Percentiles rank a stretch among this genome's conserved stretches.
phyloP scores from a whole-genome alignment of 2,113 vertebrate species.

The Scatophagus argus region DNA sequence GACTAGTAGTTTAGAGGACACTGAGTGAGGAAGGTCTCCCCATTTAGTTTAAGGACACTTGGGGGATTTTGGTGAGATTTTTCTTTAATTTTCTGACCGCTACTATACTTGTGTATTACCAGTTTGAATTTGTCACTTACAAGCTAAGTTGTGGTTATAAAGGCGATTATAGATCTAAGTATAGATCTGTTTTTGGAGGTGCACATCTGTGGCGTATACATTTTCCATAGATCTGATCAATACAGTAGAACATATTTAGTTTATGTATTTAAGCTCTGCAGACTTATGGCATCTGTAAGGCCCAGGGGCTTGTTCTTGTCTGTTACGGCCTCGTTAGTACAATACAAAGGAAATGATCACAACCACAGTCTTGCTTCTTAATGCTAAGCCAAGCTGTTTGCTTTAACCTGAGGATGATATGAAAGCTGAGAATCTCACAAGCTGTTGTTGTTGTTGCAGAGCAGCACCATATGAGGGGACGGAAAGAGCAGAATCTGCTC shows the following conservation, averaged over 20 bases:
- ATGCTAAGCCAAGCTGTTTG: conserved; percentile 48
- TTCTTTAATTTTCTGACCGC: too few relatives aligned
- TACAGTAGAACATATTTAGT: too few relatives aligned
- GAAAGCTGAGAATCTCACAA: conserved; percentile 48
- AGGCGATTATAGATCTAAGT: too few relatives aligned
- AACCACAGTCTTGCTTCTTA: conserved; percentile 45
- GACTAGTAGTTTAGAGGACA: too few relatives aligned
- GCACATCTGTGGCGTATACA: too few relatives aligned
- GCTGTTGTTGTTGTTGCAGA: conserved; percentile 39
- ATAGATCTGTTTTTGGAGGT: too few relatives aligned
- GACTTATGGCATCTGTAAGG: conserved; percentile 35
- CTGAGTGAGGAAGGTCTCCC: too few relatives aligned
- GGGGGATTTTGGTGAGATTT: too few relatives aligned
- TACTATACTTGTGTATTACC: too few relatives aligned
- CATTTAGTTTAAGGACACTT: too few relatives aligned
- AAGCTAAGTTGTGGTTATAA: too few relatives aligned
- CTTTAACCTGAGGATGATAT: conserved; percentile 35
- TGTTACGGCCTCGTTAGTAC: conserved; percentile 44
- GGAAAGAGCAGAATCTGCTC: background rate
- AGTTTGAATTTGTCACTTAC: too few relatives aligned
- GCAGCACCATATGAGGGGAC: conserved; percentile 10
- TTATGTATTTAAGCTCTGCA: background rate
- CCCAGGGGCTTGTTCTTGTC: conserved; percentile 14
- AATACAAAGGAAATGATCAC: conserved; percentile 47
- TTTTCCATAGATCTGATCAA: background rate